Base-by-base conservation (phyloP, 2,797 vertebrate species). In the Acanthiza pusilla region DNA sequence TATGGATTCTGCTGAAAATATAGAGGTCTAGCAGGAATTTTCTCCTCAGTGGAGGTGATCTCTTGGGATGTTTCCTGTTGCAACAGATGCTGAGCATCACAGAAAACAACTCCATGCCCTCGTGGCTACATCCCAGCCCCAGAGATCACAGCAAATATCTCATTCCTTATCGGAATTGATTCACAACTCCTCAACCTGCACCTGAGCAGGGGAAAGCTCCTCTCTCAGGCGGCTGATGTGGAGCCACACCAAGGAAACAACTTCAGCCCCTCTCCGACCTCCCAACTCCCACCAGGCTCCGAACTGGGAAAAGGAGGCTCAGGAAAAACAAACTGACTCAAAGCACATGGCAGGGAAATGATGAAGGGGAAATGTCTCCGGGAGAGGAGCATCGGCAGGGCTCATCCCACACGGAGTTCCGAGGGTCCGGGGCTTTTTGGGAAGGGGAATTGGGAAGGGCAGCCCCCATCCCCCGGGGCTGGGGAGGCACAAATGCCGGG, bases 161-260 rank as follows among this genome's bases (percentile, higher is more conserved):
- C 5, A 0, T 0, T 58, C 29, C 5, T 1, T 10, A 5, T 12
- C 38, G 13, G 45, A 42, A 34, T 2, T 0, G 3, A 34, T 21
- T 58, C 11, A 2, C 5, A 42, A 3, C 48, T 19, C 83, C 34
- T 18, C 50, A 15, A 0, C 42, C 68, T 53, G 42, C 40, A 26
- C 7, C 15, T 8, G 9, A 16, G 42, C 42, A 34, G 34, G 32
- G 5, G 8, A 11, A 48, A 38, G n/a, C 62, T 29, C 7, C 53
- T 27, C 9, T 51, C 16, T 3, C 27, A 5, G 40, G 38, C 38
- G 38, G 66, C 60, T 6, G 36, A 16, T 12, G 38, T 0, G 32
- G 25, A 74, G 42, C 81, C 7, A 16, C 27, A 1, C 15, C 45
- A 8, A 71, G 53, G 43, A 7, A 74, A n/a, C 72, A 45, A 50